phyloP scores from a whole-genome alignment of 2,113 vertebrate genomes.

The Pica pica region DNA sequence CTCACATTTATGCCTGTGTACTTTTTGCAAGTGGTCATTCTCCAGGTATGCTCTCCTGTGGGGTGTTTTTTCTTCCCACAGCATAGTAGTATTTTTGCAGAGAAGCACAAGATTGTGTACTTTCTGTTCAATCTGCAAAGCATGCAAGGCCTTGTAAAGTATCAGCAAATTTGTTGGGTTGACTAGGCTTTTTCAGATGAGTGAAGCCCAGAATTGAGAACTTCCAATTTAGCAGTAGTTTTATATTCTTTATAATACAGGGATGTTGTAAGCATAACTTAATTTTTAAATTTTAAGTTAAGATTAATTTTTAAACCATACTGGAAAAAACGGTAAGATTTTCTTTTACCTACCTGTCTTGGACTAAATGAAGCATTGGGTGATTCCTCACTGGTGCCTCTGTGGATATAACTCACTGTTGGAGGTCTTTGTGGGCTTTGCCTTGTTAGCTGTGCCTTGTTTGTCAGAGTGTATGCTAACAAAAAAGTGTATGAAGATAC shows the following conservation, averaged over 20 bases:
- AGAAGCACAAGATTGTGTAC: not conserved
- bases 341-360: not conserved
- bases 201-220: not conserved
- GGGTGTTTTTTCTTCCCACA: not conserved
- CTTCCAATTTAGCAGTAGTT: not conserved
- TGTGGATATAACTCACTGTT: not conserved
- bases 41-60: not conserved
- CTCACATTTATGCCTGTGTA: accelerated
- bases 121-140: not conserved
- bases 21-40: not conserved
- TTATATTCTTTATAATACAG: not conserved
- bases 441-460: not conserved
- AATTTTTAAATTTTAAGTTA: not conserved
- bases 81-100: not conserved
- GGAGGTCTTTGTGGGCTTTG: not conserved
- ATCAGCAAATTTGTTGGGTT: not conserved
- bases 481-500: not conserved
- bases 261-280: not conserved
- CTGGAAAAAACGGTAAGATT: not conserved
- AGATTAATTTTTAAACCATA: not conserved
- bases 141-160: not conserved
- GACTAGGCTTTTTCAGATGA: not conserved
- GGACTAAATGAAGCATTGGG: not conserved
- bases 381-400: not conserved
- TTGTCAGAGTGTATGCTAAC: not conserved